Evolutionary conservation across 2,113 vertebrate genomes (phyloP), one percentile per base, ranked within the genome.

Genomic region (Oryzias melastigma): DNA sequence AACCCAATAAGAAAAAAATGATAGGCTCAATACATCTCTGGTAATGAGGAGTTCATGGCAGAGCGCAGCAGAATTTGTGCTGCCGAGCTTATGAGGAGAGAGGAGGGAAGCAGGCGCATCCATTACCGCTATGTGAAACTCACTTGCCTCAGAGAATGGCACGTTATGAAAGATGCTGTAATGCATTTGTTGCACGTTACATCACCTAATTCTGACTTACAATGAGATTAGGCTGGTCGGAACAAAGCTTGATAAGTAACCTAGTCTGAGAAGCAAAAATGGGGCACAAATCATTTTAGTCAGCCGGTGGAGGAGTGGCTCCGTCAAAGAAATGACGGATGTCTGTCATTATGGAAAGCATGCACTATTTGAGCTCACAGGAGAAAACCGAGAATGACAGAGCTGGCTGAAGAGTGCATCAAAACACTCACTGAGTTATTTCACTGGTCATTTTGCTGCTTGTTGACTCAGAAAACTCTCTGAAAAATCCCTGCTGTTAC

Each of bases 221-320:
- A 85, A 88, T 82, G 78, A 82, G 86, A 86, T 86, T 88, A 88
- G 15, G 47, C 56, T 58, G 78, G 61, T 85, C 71, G 60, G 77
- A 80, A 83, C 80, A 83, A 71, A 85, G 86, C 86, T 71, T 53
- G 69, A 80, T 82, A 73, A 85, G 80, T 84, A 86, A 83, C 84
- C 82, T 73, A 68, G 82, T 83, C 84, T 86, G 82, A 85, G 80
- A 80, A 17, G 66, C 77, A 80, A 55, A 87, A 79, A 77, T 78
- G 78, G 78, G 78, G 62, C 82, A 85, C 80, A 78, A 85, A 88
- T 86, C 78, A 80, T 78, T 80, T 80, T 76, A 85, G 80, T 69
- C 47, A 40, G 66, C 72, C 68, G 67, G 73, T 58, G 75, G 77
- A 43, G 74, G 81, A 82, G 77, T 25, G 65, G 52, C 69, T 71